Percentiles rank a stretch among this genome's conserved stretches.
phyloP scores from a whole-genome alignment of 2,888 invertebrate species.

The Rotaria socialis region DNA sequence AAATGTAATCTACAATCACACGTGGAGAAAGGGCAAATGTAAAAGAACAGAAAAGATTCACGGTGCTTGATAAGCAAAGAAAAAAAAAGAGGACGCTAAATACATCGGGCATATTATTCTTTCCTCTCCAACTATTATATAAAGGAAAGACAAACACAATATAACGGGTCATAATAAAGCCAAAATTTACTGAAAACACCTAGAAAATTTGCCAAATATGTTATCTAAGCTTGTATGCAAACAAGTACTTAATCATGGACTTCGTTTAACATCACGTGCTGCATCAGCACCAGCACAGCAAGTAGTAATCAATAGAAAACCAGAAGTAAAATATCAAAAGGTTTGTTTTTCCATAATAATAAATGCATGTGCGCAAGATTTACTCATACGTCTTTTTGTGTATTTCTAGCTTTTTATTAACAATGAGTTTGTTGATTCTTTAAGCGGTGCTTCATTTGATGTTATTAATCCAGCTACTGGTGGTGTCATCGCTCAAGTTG shows the following conservation, averaged over 20 bases:
- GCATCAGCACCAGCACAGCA: neutral
- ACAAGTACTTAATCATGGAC: neutral
- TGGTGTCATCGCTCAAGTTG: conserved; percentile 70
- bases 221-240: neutral
- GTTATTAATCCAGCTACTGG: conserved; percentile 60
- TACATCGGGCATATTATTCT: neutral
- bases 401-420: conserved; percentile 63
- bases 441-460: conserved; percentile 49
- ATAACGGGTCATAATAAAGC: neutral
- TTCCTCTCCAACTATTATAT: neutral
- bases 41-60: neutral
- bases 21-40: neutral
- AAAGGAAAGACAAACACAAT: neutral
- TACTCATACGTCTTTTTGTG: neutral
- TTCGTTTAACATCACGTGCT: neutral
- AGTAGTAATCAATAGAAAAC: neutral
- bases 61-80: neutral
- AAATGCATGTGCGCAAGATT: neutral
- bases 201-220: neutral
- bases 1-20: neutral
- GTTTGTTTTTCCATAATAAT: neutral
- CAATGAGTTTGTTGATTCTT: conserved; percentile 51
- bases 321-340: neutral
- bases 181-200: neutral
- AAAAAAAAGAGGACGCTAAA: neutral